Base-by-base conservation (phyloP, 1,140 invertebrate species). In the Physella acuta region DNA sequence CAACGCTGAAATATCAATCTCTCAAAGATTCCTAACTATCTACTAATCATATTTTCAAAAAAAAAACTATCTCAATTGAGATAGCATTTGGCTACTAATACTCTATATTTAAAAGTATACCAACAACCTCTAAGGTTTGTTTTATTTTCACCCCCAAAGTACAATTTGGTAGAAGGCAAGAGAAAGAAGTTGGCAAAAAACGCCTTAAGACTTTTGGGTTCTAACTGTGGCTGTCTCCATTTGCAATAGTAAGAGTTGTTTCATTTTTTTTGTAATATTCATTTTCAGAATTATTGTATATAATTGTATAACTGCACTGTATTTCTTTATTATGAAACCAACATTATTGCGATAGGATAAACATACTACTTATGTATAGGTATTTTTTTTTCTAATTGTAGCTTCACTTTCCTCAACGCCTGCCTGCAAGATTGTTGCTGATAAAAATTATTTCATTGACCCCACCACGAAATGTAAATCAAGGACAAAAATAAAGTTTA, bases 381-480 rank as follows among this genome's bases (percentile, higher is more conserved):
- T 20, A 44, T 20, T 44, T 44, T n/a, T n/a, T n/a, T n/a, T n/a
- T n/a, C n/a, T n/a, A n/a, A n/a, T n/a, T n/a, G n/a, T n/a, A n/a
- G n/a, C 39, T 44, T 61, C n/a, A 28, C 39, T 30, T n/a, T 61
- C 37, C 75, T 37, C 75, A 82, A 80, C 63, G 14, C 79, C 80
- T 53, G 74, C 78, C n/a, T 84, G 83, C 71, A 70, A 72, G 24
- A 74, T 71, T 16, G 75, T 78, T 55, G 75, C 78, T 52, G 80
- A 76, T 73, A 71, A 74, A 44, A 78, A 82, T 58, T 75, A 74
- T 60, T 84, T 82, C 71, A 71, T 74, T 26, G 79, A 85, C 70
- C 75, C 78, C 11, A 78, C 74, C 34, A 82, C 79, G 30, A 75
- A 78, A 20, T 85, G 84, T 70, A 71, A 73, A 56, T 80, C 82